Percentiles rank a stretch among this genome's conserved stretches.
Evolutionary conservation across 2,797 vertebrate genomes (phyloP).

Genomic region (Agapornis canus): DNA sequence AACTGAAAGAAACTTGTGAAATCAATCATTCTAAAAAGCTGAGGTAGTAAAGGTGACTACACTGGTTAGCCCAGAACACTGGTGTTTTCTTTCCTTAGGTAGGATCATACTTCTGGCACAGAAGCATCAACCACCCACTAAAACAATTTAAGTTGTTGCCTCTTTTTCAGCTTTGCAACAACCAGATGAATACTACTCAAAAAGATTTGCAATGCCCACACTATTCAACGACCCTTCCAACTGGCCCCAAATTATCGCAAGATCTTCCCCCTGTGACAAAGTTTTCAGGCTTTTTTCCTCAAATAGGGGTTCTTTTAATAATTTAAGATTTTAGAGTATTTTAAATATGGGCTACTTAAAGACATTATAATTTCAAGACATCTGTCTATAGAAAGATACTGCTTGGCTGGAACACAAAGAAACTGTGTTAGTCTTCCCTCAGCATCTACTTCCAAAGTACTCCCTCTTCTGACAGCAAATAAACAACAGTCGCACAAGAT

Average conservation of each 20-base stretch:
- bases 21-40: neutral
- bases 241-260: neutral
- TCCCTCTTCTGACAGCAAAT: neutral
- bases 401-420: neutral
- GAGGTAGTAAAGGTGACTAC: neutral
- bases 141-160: neutral
- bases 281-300: neutral
- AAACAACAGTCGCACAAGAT: neutral
- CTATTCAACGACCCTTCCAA: neutral
- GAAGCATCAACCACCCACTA: neutral
- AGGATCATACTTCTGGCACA: neutral
- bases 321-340: neutral
- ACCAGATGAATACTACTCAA: neutral
- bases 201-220: neutral
- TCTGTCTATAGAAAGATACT: neutral
- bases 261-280: neutral
- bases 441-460: neutral
- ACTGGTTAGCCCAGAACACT: neutral
- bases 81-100: neutral
- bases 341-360: neutral
- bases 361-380: neutral
- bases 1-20: neutral
- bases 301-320: neutral
- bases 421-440: neutral
- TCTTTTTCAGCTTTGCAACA: neutral